A percentile compares a stretch with the other conserved stretches of the same genome.
Conservation (phyloP, 1,140 invertebrate species). For the Ectropis grisescens region DNA sequence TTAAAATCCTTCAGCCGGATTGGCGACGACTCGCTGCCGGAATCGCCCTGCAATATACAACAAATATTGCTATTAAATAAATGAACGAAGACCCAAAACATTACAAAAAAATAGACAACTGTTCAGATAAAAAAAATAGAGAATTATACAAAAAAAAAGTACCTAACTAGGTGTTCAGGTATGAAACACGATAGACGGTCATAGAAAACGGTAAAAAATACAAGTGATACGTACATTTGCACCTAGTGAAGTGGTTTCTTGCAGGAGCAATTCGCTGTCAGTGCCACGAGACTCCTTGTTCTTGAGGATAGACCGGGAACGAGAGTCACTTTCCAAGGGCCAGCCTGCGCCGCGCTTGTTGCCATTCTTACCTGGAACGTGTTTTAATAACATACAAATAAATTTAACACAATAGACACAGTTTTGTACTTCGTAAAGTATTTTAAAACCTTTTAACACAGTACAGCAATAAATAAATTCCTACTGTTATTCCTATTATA, state of each 20-base stretch:
- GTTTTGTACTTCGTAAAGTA: no score
- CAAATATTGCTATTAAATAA: background rate
- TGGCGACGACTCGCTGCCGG: conserved; percentile 66
- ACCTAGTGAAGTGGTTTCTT: conserved; percentile 59
- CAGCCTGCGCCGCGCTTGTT: no score
- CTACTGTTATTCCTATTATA: no score
- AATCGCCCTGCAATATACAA: conserved; percentile 48
- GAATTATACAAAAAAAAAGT: no score
- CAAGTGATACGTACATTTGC: conserved; percentile 42
- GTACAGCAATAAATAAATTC: no score
- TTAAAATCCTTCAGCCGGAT: conserved; percentile 64
- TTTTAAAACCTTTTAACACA: no score
- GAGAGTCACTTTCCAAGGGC: conserved; percentile 58
- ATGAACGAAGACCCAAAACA: background rate
- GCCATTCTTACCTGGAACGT: conserved; percentile 68
- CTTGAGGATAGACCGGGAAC: conserved; percentile 64
- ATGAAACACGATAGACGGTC: no score
- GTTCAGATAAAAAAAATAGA: background rate
- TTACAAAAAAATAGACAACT: no score
- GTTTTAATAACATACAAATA: no score
- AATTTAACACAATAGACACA: no score
- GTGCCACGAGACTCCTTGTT: conserved; percentile 65
- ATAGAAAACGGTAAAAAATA: no score
- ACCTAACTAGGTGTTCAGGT: no score
- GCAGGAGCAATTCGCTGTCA: conserved; percentile 65